Conservation (phyloP, 2,113 vertebrate genomes). For the human (Homo sapiens) region GRCh38 chr3:19390501-19391000, state of each 20-base stretch:
- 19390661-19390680: neutral
- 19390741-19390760: neutral
- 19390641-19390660: constrained; percentile 80
- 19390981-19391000: neutral
- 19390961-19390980: neutral
- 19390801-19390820: neutral
- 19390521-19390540: constrained; percentile 98
- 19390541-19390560: constrained; percentile 98
- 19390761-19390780: neutral
- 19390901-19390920: neutral
- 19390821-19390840: neutral
- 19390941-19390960: neutral
- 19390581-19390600: constrained; percentile 96
- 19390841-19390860: neutral
- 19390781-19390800: neutral
- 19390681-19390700: neutral
- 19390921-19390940: neutral
- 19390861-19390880: neutral
- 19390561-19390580: constrained; percentile 99
- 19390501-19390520: constrained; percentile 99
- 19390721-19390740: neutral
- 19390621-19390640: constrained; percentile 99
- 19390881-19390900: neutral
- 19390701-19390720: neutral
- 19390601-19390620: constrained; percentile 98